Conservation (phyloP, 2,797 vertebrate genomes). For the Anguilla pacifica region DNA sequence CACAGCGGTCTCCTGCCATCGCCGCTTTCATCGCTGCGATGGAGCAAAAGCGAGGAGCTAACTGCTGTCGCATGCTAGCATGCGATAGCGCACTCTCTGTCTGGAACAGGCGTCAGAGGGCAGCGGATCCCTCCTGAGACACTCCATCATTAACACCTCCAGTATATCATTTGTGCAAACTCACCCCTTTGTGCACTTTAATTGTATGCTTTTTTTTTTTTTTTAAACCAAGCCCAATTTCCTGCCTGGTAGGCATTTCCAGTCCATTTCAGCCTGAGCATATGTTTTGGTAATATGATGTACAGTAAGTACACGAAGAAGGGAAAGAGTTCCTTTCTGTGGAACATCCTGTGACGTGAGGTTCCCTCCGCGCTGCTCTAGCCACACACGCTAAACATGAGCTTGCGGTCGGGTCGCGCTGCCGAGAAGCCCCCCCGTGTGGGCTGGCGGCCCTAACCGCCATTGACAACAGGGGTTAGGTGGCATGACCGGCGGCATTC, state of each 20-base stretch:
- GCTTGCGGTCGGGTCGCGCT: slow-evolving; percentile 72
- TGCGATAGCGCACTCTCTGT: not conserved
- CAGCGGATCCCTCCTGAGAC: not conserved
- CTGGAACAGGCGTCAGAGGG: not conserved
- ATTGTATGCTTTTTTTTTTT: not conserved
- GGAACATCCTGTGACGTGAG: slow-evolving; percentile 60
- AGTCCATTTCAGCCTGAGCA: not conserved
- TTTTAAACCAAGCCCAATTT: not conserved
- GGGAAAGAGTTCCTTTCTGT: not conserved
- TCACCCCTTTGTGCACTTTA: not conserved
- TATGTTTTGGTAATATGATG: not conserved
- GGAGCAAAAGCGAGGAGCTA: not conserved
- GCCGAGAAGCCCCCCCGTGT: slow-evolving; percentile 77
- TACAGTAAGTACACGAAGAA: not conserved
- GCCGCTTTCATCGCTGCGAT: not conserved
- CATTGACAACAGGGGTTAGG: slow-evolving; percentile 71
- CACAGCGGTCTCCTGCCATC: slow-evolving; percentile 46
- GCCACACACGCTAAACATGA: slow-evolving; percentile 79
- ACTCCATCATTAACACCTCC: not conserved
- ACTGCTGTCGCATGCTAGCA: not conserved
- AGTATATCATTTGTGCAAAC: not conserved
- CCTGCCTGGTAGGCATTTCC: not conserved
- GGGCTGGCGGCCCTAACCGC: slow-evolving; percentile 72
- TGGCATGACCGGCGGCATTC: slow-evolving; percentile 72
- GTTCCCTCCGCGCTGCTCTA: slow-evolving; percentile 67